phyloP scores from a whole-genome alignment of 37 sponge, comb jelly and placozoan species.

The Lycopodina hypogea region DNA sequence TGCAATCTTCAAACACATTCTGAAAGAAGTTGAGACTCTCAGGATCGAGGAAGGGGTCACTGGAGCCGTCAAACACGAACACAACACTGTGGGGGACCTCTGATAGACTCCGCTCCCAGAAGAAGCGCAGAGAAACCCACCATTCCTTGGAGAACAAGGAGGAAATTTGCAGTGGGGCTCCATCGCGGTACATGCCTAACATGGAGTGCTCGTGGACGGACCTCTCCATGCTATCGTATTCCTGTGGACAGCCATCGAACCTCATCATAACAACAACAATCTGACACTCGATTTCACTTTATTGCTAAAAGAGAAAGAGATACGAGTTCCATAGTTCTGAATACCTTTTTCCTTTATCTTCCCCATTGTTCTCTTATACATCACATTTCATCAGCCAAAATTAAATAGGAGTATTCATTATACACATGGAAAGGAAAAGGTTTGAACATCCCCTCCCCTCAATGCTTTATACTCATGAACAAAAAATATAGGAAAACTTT shows the following conservation, averaged over 20 bases:
- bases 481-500: too few species aligned
- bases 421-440: too few species aligned
- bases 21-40: conserved; percentile 83
- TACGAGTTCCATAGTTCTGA: too few species aligned
- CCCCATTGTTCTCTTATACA: too few species aligned
- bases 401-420: too few species aligned
- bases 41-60: conserved; percentile 83
- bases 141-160: conserved; percentile 63
- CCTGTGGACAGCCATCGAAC: conserved; percentile 49
- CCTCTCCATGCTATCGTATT: conserved; percentile 60
- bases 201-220: conserved; percentile 67
- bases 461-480: too few species aligned
- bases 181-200: conserved; percentile 86
- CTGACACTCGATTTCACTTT: neutral
- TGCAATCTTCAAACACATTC: conserved; percentile 76
- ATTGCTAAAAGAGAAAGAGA: too few species aligned
- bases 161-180: conserved; percentile 41
- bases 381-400: too few species aligned
- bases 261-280: neutral
- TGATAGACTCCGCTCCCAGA: conserved; percentile 75
- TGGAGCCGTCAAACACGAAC: conserved; percentile 94
- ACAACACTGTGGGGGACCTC: conserved; percentile 88
- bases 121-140: conserved; percentile 81
- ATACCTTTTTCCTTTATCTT: too few species aligned
- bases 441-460: too few species aligned